A percentile compares a stretch with the other conserved stretches of the same genome.
Evolutionary conservation across 2,888 invertebrate genomes (phyloP).

Genomic region (Atethmia centrago): DNA sequence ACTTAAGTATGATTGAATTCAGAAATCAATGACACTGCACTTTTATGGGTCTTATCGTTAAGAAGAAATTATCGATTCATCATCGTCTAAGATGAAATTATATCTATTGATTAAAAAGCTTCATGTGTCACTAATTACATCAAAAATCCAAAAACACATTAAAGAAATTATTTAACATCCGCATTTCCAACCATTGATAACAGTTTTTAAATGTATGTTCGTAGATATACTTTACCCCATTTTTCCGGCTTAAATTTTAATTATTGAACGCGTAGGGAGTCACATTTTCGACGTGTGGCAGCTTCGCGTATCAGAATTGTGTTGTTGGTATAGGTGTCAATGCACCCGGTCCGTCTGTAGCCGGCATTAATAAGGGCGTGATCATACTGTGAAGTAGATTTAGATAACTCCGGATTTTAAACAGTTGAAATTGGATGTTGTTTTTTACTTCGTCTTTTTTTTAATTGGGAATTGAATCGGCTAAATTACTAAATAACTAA

Average conservation of each 20-base stretch:
- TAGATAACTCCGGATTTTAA: not conserved
- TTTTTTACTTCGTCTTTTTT: not conserved
- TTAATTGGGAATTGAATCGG: not conserved
- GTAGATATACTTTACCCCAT: slow-evolving; percentile 56
- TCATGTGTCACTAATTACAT: not conserved
- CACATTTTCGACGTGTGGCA: slow-evolving; percentile 53
- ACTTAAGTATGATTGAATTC: not conserved
- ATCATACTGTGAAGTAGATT: slow-evolving; percentile 30
- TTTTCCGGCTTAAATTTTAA: slow-evolving; percentile 10
- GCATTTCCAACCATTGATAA: not conserved
- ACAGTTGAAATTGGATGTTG: not conserved
- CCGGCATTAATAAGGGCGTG: slow-evolving; percentile 46
- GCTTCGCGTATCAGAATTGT: slow-evolving; percentile 20
- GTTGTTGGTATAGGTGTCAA: slow-evolving; percentile 49
- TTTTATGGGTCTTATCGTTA: no score
- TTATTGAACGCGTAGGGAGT: slow-evolving; percentile 18
- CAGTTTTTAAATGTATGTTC: not conserved
- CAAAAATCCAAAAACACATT: not conserved
- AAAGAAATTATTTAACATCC: not conserved
- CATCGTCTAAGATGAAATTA: no score
- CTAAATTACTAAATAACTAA: no score
- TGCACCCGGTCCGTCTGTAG: slow-evolving; percentile 40
- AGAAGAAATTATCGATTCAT: not conserved
- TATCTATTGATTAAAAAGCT: not conserved
- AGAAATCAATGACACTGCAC: not conserved